Conservation (phyloP, 2,797 vertebrate genomes). For the Poecile montanus region DNA sequence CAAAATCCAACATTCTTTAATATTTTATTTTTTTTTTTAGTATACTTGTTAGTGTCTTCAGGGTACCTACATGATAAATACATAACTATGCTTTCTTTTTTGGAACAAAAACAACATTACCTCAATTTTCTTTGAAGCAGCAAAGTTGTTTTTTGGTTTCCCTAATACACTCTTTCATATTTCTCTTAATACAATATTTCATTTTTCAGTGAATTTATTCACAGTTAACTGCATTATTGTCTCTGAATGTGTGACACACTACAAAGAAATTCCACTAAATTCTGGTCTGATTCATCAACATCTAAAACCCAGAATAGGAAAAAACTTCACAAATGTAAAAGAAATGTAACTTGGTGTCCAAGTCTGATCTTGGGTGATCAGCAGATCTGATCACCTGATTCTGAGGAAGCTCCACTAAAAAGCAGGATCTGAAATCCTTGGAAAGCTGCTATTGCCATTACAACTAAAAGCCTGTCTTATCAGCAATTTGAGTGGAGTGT, state of each 20-base stretch:
- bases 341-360: neutral
- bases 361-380: neutral
- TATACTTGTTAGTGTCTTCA: neutral
- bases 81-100: neutral
- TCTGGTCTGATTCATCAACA: neutral
- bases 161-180: neutral
- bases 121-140: neutral
- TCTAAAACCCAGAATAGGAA: neutral
- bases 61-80: neutral
- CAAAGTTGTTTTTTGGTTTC: neutral
- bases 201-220: neutral
- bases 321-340: fast-evolving
- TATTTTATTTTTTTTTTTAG: neutral
- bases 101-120: neutral
- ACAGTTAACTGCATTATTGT: neutral
- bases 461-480: neutral
- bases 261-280: neutral
- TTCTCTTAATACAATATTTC: neutral
- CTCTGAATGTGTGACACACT: neutral
- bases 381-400: neutral
- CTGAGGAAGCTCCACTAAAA: neutral
- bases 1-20: neutral
- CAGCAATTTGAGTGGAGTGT: fast-evolving
- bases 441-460: neutral
- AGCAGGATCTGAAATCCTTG: neutral